phyloP scores from a whole-genome alignment of 2,888 invertebrate species.

The Diploptera punctata region DNA sequence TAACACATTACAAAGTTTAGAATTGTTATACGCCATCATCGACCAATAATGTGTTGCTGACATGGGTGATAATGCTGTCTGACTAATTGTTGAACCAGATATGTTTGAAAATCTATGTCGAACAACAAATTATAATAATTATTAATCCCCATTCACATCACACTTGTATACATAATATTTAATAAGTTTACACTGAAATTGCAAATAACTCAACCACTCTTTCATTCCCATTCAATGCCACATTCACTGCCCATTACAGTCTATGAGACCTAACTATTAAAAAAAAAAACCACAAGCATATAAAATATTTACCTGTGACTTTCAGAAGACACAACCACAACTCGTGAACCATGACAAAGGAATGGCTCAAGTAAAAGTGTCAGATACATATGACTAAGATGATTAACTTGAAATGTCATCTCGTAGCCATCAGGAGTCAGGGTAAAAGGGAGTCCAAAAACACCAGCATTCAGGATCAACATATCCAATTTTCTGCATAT shows the following conservation, averaged over 20 bases:
- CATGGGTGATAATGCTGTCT: conserved; percentile 66
- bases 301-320: conserved; percentile 79
- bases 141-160: neutral
- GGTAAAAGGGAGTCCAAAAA: conserved; percentile 75
- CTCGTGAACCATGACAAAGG: conserved; percentile 70
- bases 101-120: conserved; percentile 64
- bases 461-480: conserved; percentile 82
- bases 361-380: conserved; percentile 75
- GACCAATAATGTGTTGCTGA: conserved; percentile 72
- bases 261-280: too few species aligned
- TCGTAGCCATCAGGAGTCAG: conserved; percentile 79
- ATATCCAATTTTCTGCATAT: conserved; percentile 70
- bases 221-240: neutral
- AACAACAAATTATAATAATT: conserved; percentile 44
- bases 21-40: conserved; percentile 87
- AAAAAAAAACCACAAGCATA: too few species aligned
- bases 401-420: conserved; percentile 85
- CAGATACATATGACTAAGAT: conserved; percentile 82
- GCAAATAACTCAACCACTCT: too few species aligned
- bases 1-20: conserved; percentile 87
- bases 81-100: conserved; percentile 47
- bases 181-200: too few species aligned
- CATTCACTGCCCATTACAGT: too few species aligned
- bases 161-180: too few species aligned
- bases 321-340: conserved; percentile 88